Evolutionary conservation across 2,888 invertebrate genomes (phyloP).

Genomic region (Electrophaes corylata): DNA sequence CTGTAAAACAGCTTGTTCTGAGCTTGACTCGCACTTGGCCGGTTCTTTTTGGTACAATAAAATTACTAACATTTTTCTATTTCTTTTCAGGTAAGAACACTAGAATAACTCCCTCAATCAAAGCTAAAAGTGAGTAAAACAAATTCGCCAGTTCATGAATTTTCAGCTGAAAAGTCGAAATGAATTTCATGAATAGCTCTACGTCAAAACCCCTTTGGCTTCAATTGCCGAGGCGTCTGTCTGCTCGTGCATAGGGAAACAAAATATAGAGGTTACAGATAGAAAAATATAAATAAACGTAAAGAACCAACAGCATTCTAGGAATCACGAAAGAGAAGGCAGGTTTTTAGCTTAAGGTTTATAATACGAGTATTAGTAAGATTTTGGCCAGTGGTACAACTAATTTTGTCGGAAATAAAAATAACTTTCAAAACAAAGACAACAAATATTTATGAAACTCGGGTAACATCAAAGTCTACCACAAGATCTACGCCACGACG

Average conservation of each 20-base stretch:
- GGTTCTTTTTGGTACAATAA: too few relatives aligned
- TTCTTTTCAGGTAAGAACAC: slow-evolving; percentile 23
- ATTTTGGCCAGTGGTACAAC: too few relatives aligned
- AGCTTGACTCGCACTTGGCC: too few relatives aligned
- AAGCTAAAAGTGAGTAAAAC: slow-evolving; percentile 14
- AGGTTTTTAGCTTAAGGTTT: too few relatives aligned
- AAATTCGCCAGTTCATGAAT: slow-evolving; percentile 19
- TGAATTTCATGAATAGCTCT: slow-evolving; percentile 32
- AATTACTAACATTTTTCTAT: neutral
- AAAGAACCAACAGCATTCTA: neutral
- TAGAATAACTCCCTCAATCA: slow-evolving; percentile 11
- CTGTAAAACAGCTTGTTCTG: too few relatives aligned
- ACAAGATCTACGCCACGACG: neutral
- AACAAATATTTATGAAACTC: neutral
- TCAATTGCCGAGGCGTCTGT: slow-evolving; percentile 16
- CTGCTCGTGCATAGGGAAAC: slow-evolving; percentile 5
- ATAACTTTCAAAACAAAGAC: too few relatives aligned
- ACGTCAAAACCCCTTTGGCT: slow-evolving; percentile 32
- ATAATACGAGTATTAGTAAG: too few relatives aligned
- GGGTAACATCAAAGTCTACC: neutral
- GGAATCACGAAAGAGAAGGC: too few relatives aligned
- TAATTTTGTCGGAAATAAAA: too few relatives aligned
- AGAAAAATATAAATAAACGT: neutral
- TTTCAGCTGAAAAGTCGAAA: slow-evolving; percentile 18
- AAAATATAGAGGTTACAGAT: slow-evolving; percentile 14